phyloP scores from a whole-genome alignment of 2,797 vertebrate species.

The Pipistrellus nathusii region DNA sequence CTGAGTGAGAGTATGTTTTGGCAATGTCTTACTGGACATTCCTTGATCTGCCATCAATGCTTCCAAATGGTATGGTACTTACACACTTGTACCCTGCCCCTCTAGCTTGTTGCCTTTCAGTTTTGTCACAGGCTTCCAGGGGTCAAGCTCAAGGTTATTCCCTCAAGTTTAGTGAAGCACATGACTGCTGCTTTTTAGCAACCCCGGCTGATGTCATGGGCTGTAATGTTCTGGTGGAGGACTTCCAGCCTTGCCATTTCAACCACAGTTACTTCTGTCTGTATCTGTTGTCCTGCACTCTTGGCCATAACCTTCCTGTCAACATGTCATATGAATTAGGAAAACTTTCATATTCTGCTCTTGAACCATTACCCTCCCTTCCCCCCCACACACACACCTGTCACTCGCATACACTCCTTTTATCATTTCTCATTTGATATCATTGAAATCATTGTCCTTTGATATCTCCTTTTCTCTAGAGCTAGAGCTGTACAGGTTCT shows the following conservation, averaged over 20 bases:
- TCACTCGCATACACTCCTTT: background rate
- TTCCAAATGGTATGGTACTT: background rate
- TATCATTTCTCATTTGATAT: background rate
- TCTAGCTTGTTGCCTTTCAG: background rate
- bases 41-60: background rate
- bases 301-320: background rate
- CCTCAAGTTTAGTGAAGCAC: no score
- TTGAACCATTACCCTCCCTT: background rate
- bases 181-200: background rate
- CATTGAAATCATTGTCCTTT: background rate
- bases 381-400: background rate
- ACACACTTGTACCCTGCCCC: no score
- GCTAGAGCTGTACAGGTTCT: background rate
- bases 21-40: background rate
- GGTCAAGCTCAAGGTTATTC: background rate
- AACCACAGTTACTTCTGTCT: background rate
- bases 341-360: background rate
- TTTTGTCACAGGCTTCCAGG: background rate
- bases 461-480: background rate
- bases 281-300: background rate
- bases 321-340: background rate
- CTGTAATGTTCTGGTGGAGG: background rate
- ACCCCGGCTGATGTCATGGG: fast-evolving
- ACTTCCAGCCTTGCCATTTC: background rate
- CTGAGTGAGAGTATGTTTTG: background rate